phyloP scores from a whole-genome alignment of 1,140 invertebrate genomes.

The Drosophila sturtevanti region DNA sequence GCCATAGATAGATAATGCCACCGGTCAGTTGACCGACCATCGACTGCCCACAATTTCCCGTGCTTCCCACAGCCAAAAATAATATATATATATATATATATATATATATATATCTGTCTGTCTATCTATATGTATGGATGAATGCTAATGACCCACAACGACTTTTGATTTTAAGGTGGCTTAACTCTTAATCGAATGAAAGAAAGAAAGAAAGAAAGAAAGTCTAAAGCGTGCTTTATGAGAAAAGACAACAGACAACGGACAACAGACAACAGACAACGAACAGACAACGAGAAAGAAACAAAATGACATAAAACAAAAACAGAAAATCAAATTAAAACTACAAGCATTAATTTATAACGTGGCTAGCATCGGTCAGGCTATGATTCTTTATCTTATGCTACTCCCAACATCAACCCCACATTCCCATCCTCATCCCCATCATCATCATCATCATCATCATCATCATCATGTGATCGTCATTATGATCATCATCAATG shows the following conservation, averaged over 20 bases:
- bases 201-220: conserved; percentile 35
- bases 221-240: conserved; percentile 30
- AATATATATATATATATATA: neutral
- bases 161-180: neutral
- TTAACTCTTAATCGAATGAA: neutral
- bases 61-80: conserved; percentile 30
- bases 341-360: conserved; percentile 53
- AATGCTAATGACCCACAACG: conserved; percentile 32
- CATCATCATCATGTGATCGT: conserved; percentile 8
- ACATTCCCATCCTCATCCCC: neutral
- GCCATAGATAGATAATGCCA: conserved; percentile 6
- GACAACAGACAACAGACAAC: too few relatives aligned
- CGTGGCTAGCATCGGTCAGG: conserved; percentile 26
- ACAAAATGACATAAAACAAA: too few relatives aligned
- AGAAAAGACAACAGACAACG: too few relatives aligned
- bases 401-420: neutral
- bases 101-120: too few relatives aligned
- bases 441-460: neutral
- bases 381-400: neutral
- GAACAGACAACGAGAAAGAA: too few relatives aligned
- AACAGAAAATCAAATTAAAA: conserved; percentile 15
- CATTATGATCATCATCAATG: conserved; percentile 39
- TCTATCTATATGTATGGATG: conserved; percentile 60
- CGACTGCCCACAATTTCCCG: conserved; percentile 65
- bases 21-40: neutral